Percentiles rank a stretch among this genome's conserved stretches.
phyloP scores from a whole-genome alignment of 2,113 vertebrate genomes.

The Camelus dromedarius region DNA sequence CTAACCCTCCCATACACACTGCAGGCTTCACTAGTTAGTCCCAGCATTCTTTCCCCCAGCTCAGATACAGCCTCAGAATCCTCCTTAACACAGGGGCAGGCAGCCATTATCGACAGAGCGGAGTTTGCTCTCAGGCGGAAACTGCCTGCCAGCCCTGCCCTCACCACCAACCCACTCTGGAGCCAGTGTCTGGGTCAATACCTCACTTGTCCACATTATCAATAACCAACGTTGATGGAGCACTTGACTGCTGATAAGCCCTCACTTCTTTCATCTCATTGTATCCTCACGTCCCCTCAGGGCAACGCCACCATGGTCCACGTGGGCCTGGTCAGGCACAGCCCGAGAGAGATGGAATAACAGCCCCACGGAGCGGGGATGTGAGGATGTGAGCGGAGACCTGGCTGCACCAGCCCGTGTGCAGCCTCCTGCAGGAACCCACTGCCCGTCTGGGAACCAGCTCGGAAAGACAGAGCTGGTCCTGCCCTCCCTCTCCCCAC shows the following conservation, averaged over 20 bases:
- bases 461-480: rapidly evolving
- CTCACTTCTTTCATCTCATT: rapidly evolving
- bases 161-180: background rate
- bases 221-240: rapidly evolving
- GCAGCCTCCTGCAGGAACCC: rapidly evolving
- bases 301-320: rapidly evolving
- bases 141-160: too few species aligned
- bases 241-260: rapidly evolving
- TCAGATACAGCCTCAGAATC: background rate
- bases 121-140: background rate
- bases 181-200: rapidly evolving
- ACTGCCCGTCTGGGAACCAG: background rate
- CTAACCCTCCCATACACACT: rapidly evolving
- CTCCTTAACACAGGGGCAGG: background rate
- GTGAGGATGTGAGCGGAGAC: rapidly evolving
- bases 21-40: background rate
- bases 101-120: rapidly evolving
- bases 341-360: rapidly evolving
- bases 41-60: background rate
- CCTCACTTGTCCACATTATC: background rate
- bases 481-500: rapidly evolving
- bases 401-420: rapidly evolving
- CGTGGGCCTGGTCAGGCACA: rapidly evolving
- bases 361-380: rapidly evolving
- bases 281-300: background rate